Percentiles rank a stretch among this genome's conserved stretches.
These are phyloP conservation scores for Myiotriccus ornatus DNA, from an alignment of 2,797 vertebrate species.

Conservation along the genomic window DNA sequence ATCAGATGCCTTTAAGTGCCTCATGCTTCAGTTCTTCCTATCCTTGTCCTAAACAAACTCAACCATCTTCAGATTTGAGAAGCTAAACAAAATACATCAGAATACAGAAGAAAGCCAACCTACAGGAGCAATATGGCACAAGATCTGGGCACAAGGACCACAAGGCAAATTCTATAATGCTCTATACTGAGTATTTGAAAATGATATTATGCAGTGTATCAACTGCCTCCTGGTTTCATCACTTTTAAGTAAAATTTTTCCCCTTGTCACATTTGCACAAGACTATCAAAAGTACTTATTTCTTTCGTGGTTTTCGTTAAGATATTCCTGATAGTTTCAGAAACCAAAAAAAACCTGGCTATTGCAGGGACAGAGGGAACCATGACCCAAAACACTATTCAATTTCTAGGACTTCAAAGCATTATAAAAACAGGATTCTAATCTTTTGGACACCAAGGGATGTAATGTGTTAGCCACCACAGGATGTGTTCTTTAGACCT, in stretches of 20 bases:
- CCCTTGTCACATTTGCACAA: not conserved
- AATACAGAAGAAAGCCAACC: not conserved
- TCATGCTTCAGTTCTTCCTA: not conserved
- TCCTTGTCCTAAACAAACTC: not conserved
- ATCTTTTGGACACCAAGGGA: not conserved
- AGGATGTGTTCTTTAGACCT: not conserved
- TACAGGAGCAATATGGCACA: not conserved
- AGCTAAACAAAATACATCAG: not conserved
- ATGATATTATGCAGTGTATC: rapidly evolving
- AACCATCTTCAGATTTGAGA: not conserved
- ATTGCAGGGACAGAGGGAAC: not conserved
- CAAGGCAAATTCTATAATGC: rapidly evolving
- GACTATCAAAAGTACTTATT: not conserved
- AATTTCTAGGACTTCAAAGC: not conserved
- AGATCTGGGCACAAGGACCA: not conserved
- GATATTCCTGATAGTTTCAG: not conserved
- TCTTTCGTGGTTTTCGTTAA: not conserved
- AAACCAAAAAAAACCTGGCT: not conserved
- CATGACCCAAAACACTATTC: not conserved
- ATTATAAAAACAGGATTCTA: not conserved
- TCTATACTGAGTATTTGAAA: not conserved
- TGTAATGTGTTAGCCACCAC: not conserved
- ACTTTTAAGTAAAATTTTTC: not conserved
- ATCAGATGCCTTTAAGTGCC: not conserved
- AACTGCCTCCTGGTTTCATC: not conserved